phyloP scores from a whole-genome alignment of 1,140 invertebrate species.

The Stenopsyche tienmushanensis region DNA sequence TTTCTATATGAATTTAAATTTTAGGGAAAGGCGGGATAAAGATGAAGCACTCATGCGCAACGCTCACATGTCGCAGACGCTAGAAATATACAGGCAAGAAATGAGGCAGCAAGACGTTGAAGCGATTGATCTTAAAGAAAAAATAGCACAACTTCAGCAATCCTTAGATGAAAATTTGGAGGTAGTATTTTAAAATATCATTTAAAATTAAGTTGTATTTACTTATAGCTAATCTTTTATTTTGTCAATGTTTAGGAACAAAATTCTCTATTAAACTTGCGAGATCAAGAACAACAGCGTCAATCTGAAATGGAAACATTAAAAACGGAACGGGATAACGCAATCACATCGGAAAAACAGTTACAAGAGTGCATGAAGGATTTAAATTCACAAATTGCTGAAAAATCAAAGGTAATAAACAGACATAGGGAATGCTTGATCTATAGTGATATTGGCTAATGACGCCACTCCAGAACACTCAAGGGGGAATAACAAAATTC shows the following conservation, averaged over 20 bases:
- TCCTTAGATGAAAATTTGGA: constrained; percentile 53
- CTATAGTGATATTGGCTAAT: too few species aligned
- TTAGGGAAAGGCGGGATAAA: constrained; percentile 71
- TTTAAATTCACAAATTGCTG: constrained; percentile 35
- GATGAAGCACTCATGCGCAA: constrained; percentile 75
- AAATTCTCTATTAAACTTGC: constrained; percentile 17
- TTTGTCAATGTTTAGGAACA: constrained; percentile 29
- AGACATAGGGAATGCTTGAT: not conserved
- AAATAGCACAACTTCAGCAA: constrained; percentile 53
- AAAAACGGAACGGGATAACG: constrained; percentile 32
- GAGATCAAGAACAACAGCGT: constrained; percentile 27
- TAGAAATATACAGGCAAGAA: constrained; percentile 71
- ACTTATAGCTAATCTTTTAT: not conserved
- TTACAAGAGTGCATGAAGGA: constrained; percentile 38
- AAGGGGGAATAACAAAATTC: too few species aligned
- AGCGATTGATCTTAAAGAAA: constrained; percentile 56
- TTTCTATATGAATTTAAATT: too few species aligned
- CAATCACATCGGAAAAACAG: constrained; percentile 30
- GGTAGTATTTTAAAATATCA: constrained; percentile 40
- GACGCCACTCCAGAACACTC: too few species aligned
- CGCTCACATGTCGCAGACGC: constrained; percentile 80
- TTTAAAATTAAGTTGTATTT: not conserved
- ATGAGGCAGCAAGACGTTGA: constrained; percentile 65
- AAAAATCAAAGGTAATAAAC: constrained; percentile 51
- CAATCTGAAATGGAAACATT: constrained; percentile 33